These are phyloP conservation scores for Lysiphlebus fabarum DNA, from an alignment of 1,140 invertebrate genomes.

Conservation along the genomic window DNA sequence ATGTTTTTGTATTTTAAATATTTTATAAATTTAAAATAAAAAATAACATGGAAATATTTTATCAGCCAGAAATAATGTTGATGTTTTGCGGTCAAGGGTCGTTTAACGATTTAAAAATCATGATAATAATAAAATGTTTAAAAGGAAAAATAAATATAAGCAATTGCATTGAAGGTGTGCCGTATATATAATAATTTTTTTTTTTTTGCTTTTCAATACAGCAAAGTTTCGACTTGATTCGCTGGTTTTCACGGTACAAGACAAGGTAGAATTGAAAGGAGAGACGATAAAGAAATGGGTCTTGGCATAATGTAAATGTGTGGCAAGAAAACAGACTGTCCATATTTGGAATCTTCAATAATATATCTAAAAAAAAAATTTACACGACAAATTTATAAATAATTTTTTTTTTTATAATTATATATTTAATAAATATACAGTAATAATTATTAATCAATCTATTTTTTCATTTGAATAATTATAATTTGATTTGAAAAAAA, in stretches of 20 bases:
- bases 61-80: background rate
- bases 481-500: too few species aligned
- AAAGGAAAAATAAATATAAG: slow-evolving; percentile 28
- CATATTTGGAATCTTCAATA: slow-evolving; percentile 41
- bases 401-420: too few species aligned
- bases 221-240: slow-evolving; percentile 12
- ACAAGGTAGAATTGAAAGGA: slow-evolving; percentile 11
- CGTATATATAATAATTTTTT: too few species aligned
- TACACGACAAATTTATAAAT: too few species aligned
- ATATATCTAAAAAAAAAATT: background rate
- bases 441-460: too few species aligned
- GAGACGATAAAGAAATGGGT: slow-evolving; percentile 27
- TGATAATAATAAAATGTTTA: slow-evolving; percentile 1
- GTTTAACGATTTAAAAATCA: slow-evolving; percentile 21
- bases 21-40: too few species aligned
- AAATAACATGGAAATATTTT: background rate
- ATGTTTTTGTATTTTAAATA: too few species aligned
- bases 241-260: slow-evolving; percentile 24
- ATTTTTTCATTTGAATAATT: too few species aligned
- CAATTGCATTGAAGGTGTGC: slow-evolving; percentile 29
- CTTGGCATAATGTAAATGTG: slow-evolving; percentile 31
- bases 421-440: too few species aligned
- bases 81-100: slow-evolving; percentile 22
- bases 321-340: slow-evolving; percentile 32
- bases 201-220: background rate